A percentile compares a stretch with the other conserved stretches of the same genome.
Conservation (phyloP, 1,140 invertebrate genomes). For the Diorhabda elongata region DNA sequence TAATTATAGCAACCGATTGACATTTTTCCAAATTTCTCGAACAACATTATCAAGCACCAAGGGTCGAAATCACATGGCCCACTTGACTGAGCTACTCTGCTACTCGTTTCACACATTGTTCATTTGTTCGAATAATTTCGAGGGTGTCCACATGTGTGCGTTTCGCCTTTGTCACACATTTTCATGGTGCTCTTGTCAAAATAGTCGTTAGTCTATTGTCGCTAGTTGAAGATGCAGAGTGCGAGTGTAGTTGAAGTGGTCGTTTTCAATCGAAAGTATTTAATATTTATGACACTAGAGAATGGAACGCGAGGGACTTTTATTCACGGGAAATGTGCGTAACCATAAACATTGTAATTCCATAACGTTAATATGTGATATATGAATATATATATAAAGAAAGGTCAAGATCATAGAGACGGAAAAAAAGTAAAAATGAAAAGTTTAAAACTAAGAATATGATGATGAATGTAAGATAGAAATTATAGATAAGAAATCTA, state of each 20-base stretch:
- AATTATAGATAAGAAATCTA: too few species aligned
- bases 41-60: not conserved
- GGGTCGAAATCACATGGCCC: slow-evolving; percentile 4
- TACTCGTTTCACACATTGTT: slow-evolving; percentile 22
- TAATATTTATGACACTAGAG: not conserved
- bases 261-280: slow-evolving; percentile 2
- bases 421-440: too few species aligned
- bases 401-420: too few species aligned
- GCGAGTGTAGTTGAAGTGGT: not conserved
- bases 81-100: slow-evolving; percentile 13
- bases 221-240: not conserved
- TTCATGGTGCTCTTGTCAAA: slow-evolving; percentile 22
- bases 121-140: slow-evolving; percentile 9
- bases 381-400: too few species aligned
- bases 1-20: too few species aligned
- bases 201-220: slow-evolving; percentile 25
- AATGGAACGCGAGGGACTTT: not conserved
- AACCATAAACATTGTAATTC: not conserved
- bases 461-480: too few species aligned
- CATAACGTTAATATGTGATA: too few species aligned
- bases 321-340: not conserved
- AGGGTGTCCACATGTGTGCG: slow-evolving; percentile 26
- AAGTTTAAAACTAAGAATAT: too few species aligned
- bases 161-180: slow-evolving; percentile 23
- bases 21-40: too few species aligned